These are phyloP conservation scores for Halictus rubicundus DNA, from an alignment of 1,140 invertebrate genomes.

Conservation along the genomic window DNA sequence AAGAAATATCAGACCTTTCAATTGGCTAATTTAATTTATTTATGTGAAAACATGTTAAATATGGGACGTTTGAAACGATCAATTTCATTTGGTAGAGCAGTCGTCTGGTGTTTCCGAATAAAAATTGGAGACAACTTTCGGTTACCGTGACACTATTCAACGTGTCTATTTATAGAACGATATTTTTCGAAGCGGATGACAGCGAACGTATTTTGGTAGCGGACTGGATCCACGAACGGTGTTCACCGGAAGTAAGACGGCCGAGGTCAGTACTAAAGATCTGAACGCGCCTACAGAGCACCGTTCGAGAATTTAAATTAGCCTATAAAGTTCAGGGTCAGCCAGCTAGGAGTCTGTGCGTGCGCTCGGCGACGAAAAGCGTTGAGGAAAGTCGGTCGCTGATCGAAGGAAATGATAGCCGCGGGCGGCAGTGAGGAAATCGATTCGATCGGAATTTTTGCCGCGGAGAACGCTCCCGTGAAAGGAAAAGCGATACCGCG, in stretches of 20 bases:
- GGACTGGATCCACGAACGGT: conserved; percentile 25
- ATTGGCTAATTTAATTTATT: no score
- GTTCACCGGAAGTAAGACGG: conserved; percentile 65
- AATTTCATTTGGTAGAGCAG: no score
- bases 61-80: no score
- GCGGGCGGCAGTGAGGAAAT: conserved; percentile 27
- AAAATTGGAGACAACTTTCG: no score
- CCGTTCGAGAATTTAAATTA: conserved; percentile 71
- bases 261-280: conserved; percentile 61
- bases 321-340: conserved; percentile 74
- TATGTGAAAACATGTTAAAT: no score
- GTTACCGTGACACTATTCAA: neutral
- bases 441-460: conserved; percentile 57
- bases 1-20: no score
- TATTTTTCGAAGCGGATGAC: neutral
- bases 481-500: conserved; percentile 40
- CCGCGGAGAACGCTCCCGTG: conserved; percentile 44
- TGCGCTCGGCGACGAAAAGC: conserved; percentile 43
- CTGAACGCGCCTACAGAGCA: conserved; percentile 55
- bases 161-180: neutral
- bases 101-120: no score
- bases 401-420: conserved; percentile 49
- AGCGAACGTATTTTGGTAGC: conserved; percentile 2
- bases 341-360: conserved; percentile 62
- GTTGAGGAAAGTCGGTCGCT: conserved; percentile 30